Evolutionary conservation across 2,113 vertebrate genomes (phyloP).

Genomic region (Lagenorhynchus albirostris): DNA sequence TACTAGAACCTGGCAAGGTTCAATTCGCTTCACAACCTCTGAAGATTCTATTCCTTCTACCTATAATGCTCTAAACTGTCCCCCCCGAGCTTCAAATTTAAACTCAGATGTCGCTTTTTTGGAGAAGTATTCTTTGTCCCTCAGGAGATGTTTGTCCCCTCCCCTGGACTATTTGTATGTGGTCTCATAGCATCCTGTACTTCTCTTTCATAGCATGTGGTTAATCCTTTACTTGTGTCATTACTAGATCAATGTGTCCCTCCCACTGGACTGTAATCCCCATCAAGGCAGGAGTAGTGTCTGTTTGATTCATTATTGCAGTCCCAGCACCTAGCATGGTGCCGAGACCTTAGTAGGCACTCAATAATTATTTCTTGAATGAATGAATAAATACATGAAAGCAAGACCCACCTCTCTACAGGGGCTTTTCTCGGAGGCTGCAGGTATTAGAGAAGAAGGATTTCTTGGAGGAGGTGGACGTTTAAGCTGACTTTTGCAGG

Average conservation of each 20-base stretch:
- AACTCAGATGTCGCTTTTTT: neutral
- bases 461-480: neutral
- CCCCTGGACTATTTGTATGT: neutral
- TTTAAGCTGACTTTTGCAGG: neutral
- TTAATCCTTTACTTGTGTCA: neutral
- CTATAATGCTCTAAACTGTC: neutral
- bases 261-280: neutral
- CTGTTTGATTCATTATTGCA: neutral
- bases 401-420: neutral
- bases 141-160: neutral
- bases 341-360: neutral
- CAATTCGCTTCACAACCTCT: neutral
- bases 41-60: neutral
- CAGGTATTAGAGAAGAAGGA: neutral
- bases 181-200: neutral
- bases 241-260: neutral
- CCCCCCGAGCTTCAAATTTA: neutral
- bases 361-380: neutral
- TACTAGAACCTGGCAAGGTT: neutral
- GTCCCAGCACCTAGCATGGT: neutral
- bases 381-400: neutral
- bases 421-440: neutral
- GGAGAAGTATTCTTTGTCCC: neutral
- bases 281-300: neutral
- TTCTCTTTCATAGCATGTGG: neutral